Base-by-base conservation (phyloP, 1,140 invertebrate species). In the Acyrthosiphon pisum region DNA sequence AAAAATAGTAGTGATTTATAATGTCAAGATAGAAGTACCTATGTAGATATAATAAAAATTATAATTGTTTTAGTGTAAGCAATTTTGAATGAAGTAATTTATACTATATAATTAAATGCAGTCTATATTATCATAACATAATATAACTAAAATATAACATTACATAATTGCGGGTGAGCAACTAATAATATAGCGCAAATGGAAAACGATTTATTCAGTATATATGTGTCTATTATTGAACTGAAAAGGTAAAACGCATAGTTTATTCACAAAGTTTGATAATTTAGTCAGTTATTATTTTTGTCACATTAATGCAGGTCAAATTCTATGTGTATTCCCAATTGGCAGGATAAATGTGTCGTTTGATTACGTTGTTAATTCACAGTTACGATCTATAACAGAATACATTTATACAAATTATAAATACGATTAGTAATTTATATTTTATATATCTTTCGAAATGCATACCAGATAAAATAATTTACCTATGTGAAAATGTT, bases 281-380 rank as follows among this genome's bases (percentile, higher is more conserved):
- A n/a, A 22, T 46, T 87, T 48, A 87, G 44, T 87, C 46, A 35
- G 46, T 88, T 88, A 88, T 88, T 48, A 88, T 88, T 50, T 88
- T 88, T 48, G 86, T 50, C n/a, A 37, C 22, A 50, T 88, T 88
- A 50, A 35, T 88, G 11, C n/a, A 11, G 86, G 30, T 50, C 86
- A 35, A 50, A 35, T 88, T 35, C 4, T 50, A 35, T 22, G 2
- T 8, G 46, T 35, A 50, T n/a, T 50, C n/a, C 46, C 86, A 50
- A 48, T n/a, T 22, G 48, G 30, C 46, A 35, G 14, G 20, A 50
- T 88, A 88, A 35, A 88, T 35, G 46, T 50, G n/a, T 88, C 86
- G 46, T 50, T 35, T 88, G n/a, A 50, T 50, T 88, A 88, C 14
- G 6, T 48, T 86, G 41, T 86, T 86, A 86, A 86, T 86, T 86